Conservation (phyloP, 1,140 invertebrate genomes). For the Delia radicum region DNA sequence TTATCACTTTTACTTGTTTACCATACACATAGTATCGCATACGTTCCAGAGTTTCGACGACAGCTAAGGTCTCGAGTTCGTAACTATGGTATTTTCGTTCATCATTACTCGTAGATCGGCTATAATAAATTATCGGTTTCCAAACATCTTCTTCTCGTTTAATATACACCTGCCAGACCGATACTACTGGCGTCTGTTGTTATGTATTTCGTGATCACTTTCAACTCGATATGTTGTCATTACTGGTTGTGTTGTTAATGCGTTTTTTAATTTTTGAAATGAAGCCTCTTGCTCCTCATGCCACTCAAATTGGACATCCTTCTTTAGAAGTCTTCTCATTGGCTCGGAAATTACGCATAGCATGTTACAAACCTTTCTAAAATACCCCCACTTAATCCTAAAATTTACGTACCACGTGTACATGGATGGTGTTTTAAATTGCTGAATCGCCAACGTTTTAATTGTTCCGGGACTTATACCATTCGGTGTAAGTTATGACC, state of each 20-base stretch:
- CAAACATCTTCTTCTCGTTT: slow-evolving; percentile 27
- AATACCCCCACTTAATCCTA: slow-evolving; percentile 39
- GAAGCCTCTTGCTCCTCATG: slow-evolving; percentile 32
- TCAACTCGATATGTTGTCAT: neutral
- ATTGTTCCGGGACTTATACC: slow-evolving; percentile 28
- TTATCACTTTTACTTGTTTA: slow-evolving; percentile 49
- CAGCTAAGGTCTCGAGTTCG: slow-evolving; percentile 35
- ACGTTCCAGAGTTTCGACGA: slow-evolving; percentile 9
- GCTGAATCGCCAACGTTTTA: slow-evolving; percentile 30
- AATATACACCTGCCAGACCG: slow-evolving; percentile 37
- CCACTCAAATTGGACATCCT: slow-evolving; percentile 39
- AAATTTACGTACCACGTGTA: slow-evolving; percentile 15
- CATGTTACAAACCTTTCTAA: slow-evolving; percentile 36
- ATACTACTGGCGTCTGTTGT: slow-evolving; percentile 42
- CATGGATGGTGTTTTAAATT: slow-evolving; percentile 22
- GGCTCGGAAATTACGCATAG: slow-evolving; percentile 35
- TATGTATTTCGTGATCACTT: slow-evolving; percentile 38
- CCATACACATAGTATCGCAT: slow-evolving; percentile 49
- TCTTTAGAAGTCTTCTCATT: slow-evolving; percentile 23
- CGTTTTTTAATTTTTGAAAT: slow-evolving; percentile 42
- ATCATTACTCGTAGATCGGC: slow-evolving; percentile 27
- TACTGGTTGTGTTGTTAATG: slow-evolving; percentile 30
- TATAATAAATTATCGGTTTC: slow-evolving; percentile 31
- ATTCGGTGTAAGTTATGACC: slow-evolving; percentile 23
- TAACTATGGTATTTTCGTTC: slow-evolving; percentile 37